Percentiles rank a stretch among this genome's conserved stretches.
phyloP scores from a whole-genome alignment of 2,797 vertebrate species.

The Myiotriccus ornatus region DNA sequence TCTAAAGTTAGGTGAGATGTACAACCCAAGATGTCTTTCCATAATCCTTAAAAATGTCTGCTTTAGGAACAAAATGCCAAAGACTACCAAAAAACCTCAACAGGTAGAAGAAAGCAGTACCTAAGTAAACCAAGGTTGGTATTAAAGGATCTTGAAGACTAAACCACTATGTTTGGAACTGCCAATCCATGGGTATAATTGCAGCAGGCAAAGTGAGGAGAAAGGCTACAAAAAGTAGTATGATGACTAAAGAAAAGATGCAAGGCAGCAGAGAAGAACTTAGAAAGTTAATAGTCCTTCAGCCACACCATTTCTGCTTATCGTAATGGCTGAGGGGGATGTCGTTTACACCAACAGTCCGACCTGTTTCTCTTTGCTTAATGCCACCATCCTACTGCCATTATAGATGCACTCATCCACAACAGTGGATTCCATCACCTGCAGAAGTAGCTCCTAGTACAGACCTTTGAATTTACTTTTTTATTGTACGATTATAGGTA shows the following conservation, averaged over 20 bases:
- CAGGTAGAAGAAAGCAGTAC: not conserved
- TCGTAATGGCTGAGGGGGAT: not conserved
- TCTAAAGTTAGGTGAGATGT: slow-evolving; percentile 59
- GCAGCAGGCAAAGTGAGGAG: not conserved
- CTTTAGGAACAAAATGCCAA: not conserved
- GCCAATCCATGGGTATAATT: not conserved
- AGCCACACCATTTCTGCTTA: not conserved
- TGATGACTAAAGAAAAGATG: not conserved
- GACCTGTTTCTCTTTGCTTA: not conserved
- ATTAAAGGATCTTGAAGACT: not conserved
- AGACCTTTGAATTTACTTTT: not conserved
- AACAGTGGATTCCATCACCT: not conserved
- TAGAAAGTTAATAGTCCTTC: not conserved
- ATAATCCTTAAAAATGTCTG: not conserved
- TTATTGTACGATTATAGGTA: not conserved
- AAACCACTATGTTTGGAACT: not conserved
- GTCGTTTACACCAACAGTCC: not conserved
- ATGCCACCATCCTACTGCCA: not conserved
- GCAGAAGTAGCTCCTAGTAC: not conserved
- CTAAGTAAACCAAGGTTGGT: not conserved
- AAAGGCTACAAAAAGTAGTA: not conserved
- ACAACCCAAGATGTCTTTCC: not conserved
- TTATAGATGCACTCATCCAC: not conserved
- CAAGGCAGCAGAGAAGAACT: not conserved
- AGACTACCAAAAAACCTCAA: not conserved